Conservation (phyloP, 2,797 vertebrate genomes). For the Pangasius djambal region DNA sequence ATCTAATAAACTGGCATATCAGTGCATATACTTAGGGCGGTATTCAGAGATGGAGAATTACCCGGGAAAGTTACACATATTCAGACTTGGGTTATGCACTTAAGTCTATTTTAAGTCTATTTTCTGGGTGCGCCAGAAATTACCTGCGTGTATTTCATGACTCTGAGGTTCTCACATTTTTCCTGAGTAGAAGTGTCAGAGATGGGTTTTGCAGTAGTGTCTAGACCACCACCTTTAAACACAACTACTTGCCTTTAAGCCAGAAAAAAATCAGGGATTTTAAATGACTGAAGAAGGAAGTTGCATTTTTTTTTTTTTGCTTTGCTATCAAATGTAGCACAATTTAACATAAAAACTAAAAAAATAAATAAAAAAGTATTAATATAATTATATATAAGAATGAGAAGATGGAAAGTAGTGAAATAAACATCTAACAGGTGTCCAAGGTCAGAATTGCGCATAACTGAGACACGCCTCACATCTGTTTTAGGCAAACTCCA, state of each 20-base stretch:
- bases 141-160: background rate
- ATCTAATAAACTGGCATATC: background rate
- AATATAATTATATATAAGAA: background rate
- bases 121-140: background rate
- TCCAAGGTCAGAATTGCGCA: background rate
- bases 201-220: background rate
- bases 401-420: background rate
- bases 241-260: background rate
- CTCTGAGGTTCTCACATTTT: background rate
- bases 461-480: background rate
- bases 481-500: background rate
- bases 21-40: background rate
- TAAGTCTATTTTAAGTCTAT: no score
- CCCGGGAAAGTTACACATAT: background rate
- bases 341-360: no score
- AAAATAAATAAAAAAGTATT: background rate
- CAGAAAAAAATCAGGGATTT: background rate
- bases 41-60: background rate
- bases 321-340: no score
- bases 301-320: background rate
- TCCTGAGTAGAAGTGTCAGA: background rate
- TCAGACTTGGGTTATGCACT: background rate
- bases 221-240: background rate
- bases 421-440: background rate
- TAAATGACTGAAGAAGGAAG: background rate